These are phyloP conservation scores for Halesus radiatus DNA, from an alignment of 1,140 invertebrate genomes.

Conservation along the genomic window DNA sequence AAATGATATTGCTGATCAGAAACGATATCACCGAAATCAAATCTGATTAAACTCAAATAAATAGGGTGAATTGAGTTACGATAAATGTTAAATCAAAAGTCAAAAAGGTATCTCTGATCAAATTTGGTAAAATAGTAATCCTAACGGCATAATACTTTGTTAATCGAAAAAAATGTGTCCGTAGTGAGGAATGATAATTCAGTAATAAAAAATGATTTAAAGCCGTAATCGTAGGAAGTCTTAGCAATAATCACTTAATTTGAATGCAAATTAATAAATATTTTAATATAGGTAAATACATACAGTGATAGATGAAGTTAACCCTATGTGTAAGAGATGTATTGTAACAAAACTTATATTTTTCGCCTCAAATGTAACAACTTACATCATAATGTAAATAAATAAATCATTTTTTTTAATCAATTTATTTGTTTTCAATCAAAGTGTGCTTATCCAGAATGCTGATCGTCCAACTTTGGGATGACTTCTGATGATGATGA, in stretches of 20 bases:
- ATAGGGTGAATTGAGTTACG: too few relatives aligned
- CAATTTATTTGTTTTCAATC: neutral
- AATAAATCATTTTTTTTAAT: conserved; percentile 5
- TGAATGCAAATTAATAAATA: neutral
- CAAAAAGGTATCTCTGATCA: too few relatives aligned
- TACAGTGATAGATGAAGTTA: conserved; percentile 14
- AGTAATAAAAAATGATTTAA: neutral
- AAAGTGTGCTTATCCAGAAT: too few relatives aligned
- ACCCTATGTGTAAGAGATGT: neutral
- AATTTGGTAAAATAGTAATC: too few relatives aligned
- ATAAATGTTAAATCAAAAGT: too few relatives aligned
- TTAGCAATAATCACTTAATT: neutral
- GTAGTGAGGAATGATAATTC: neutral
- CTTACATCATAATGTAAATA: conserved; percentile 6
- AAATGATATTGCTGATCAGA: too few relatives aligned
- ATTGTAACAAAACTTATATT: conserved; percentile 17
- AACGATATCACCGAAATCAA: too few relatives aligned
- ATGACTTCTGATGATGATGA: too few relatives aligned
- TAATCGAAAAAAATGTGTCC: neutral
- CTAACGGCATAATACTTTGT: too few relatives aligned
- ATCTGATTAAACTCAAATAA: too few relatives aligned
- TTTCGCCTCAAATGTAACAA: conserved; percentile 10
- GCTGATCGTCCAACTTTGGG: too few relatives aligned
- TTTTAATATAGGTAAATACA: too few relatives aligned
- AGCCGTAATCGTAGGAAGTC: neutral